A percentile compares a stretch with the other conserved stretches of the same genome.
These are phyloP conservation scores for Tetragnatha montana DNA, from an alignment of 2,888 invertebrate genomes.

Conservation along the genomic window DNA sequence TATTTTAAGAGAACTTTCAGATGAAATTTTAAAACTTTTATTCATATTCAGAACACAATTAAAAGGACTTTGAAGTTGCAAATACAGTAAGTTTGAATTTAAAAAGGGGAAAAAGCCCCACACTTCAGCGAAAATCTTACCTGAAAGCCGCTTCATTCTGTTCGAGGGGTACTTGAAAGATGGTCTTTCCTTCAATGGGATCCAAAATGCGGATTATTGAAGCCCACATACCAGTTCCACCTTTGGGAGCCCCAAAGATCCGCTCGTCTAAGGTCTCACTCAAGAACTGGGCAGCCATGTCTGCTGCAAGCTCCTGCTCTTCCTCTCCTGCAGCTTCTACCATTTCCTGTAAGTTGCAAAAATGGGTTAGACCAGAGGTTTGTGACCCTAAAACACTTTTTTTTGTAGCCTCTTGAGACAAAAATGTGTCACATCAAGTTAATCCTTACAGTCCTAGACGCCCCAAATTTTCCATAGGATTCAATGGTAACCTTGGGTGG, in stretches of 20 bases:
- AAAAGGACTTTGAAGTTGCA: no score
- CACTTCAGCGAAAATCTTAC: slow-evolving; percentile 74
- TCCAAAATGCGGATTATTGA: slow-evolving; percentile 91
- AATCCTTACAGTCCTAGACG: no score
- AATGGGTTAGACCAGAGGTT: no score
- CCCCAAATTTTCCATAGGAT: no score
- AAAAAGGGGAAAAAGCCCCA: no score
- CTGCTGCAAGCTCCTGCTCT: slow-evolving; percentile 94
- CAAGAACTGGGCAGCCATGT: slow-evolving; percentile 97
- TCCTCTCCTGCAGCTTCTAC: slow-evolving; percentile 96
- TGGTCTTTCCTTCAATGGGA: slow-evolving; percentile 87
- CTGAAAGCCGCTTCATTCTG: slow-evolving; percentile 98
- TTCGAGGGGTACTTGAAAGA: slow-evolving; percentile 87
- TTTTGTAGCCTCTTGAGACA: not conserved
- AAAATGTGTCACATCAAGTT: no score
- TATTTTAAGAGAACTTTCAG: no score
- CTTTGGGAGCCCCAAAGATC: slow-evolving; percentile 96
- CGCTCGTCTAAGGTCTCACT: slow-evolving; percentile 96
- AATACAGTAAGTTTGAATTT: no score
- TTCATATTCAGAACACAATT: no score
- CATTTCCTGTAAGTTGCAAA: slow-evolving; percentile 83
- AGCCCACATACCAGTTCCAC: slow-evolving; percentile 95
- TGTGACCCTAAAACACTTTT: not conserved
- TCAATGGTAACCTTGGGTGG: no score
- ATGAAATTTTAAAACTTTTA: no score